Conservation (phyloP, 2,888 invertebrate species). For the Desoria tigrina region DNA sequence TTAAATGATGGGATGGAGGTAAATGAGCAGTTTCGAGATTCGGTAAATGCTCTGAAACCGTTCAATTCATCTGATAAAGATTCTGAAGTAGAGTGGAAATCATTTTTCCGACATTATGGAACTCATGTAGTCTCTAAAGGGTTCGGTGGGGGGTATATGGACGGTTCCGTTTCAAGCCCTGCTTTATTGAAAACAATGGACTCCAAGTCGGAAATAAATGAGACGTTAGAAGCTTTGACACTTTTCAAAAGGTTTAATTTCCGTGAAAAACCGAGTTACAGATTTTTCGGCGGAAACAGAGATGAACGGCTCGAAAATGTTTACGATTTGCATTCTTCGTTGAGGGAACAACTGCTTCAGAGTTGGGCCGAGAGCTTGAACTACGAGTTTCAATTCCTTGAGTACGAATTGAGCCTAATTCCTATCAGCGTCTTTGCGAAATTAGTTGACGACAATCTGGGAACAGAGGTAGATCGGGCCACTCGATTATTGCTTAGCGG, state of each 20-base stretch:
- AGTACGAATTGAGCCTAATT: neutral
- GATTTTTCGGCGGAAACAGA: neutral
- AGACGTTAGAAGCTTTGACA: no score
- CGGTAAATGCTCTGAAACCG: neutral
- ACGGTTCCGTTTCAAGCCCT: neutral
- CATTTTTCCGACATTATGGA: slow-evolving; percentile 18
- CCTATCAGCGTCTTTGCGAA: neutral
- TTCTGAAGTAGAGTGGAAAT: slow-evolving; percentile 15
- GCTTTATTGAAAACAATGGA: no score
- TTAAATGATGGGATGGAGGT: neutral
- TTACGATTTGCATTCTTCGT: neutral
- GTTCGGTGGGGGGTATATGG: slow-evolving; percentile 14
- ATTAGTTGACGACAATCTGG: neutral
- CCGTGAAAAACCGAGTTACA: no score
- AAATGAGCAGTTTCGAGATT: neutral
- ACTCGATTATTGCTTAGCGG: neutral
- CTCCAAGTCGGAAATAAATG: no score
- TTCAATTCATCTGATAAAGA: slow-evolving; percentile 8
- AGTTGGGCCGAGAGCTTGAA: neutral
- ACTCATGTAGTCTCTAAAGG: slow-evolving; percentile 13
- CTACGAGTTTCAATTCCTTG: neutral
- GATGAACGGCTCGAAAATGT: neutral
- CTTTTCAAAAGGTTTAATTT: no score
- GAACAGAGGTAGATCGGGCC: neutral
- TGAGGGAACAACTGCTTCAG: neutral